Base-by-base conservation (phyloP, 2,797 vertebrate genomes). In the Eulemur albifrons region DNA sequence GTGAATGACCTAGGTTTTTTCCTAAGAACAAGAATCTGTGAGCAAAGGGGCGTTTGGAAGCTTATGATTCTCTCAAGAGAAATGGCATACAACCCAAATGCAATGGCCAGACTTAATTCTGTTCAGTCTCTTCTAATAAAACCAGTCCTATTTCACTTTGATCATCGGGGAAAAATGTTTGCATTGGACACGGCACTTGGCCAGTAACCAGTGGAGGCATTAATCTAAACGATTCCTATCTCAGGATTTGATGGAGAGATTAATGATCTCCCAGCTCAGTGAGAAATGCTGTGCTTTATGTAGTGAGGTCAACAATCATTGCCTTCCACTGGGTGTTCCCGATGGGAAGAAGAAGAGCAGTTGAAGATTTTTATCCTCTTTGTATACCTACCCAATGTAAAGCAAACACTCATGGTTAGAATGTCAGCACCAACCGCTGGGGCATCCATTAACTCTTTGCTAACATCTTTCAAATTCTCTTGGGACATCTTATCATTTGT, bases 221-320 rank as follows among this genome's bases (percentile, higher is more conserved):
- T 96, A 40, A 89, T 95, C 27, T 88, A 90, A 95, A 48, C 70
- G 65, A 96, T 93, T 83, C 35, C 38, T 67, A 92, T 95, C 82
- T 75, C 18, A 40, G 48, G 52, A 81, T 61, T 94, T 96, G 77
- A 96, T 81, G 90, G 79, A 94, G 57, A 96, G 90, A 96, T 94
- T 83, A 95, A 92, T 65, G 77, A 43, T 79, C 50, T 84, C 32
- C 9, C n/a, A 67, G 25, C 32, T 76, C 57, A 80, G 73, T 81
- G 91, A 90, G 86, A 96, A 93, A 95, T 20, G 4, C 32, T 85
- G 18, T 48, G 48, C 88, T 86, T 80, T 82, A 57, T 75, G 32
- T 63, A 93, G 61, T 63, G 43, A 95, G 40, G 67, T 73, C 75
- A 93, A 72, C 48, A 86, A 67, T 93, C 80, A 76, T 3, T 65